These are phyloP conservation scores for Epicampocera succincta DNA, from an alignment of 2,888 invertebrate species.

Conservation along the genomic window DNA sequence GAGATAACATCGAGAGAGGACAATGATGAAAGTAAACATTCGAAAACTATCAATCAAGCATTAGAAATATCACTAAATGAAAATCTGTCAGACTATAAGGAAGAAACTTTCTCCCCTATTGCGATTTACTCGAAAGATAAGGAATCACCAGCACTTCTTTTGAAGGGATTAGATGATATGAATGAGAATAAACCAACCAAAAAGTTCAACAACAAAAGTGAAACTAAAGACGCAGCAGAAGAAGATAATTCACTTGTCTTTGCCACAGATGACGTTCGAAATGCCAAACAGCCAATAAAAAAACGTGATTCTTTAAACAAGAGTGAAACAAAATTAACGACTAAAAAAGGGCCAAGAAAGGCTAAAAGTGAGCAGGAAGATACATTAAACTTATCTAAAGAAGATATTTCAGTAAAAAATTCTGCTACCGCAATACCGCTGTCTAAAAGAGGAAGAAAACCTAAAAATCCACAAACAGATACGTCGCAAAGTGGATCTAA, in stretches of 20 bases:
- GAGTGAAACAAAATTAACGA: constrained; percentile 42
- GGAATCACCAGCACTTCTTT: not conserved
- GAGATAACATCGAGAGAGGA: not conserved
- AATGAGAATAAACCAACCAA: constrained; percentile 12
- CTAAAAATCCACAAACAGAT: constrained; percentile 55
- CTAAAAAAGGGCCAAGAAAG: constrained; percentile 43
- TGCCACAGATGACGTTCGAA: constrained; percentile 2
- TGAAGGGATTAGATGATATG: not conserved
- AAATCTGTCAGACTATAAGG: not conserved
- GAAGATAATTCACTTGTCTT: not conserved
- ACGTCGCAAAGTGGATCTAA: constrained; percentile 35
- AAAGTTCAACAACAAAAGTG: constrained; percentile 21
- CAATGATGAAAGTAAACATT: not conserved
- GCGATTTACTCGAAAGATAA: not conserved
- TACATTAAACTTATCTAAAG: constrained; percentile 1
- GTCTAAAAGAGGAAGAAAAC: constrained; percentile 62
- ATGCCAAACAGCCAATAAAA: constrained; percentile 42
- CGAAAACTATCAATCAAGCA: not conserved
- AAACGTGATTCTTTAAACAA: constrained; percentile 51
- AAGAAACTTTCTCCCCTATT: not conserved
- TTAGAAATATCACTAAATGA: not conserved
- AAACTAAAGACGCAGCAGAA: not conserved
- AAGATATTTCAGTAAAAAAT: constrained; percentile 20
- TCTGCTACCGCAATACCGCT: constrained; percentile 31
- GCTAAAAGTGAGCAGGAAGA: constrained; percentile 50